phyloP scores from a whole-genome alignment of 2,113 vertebrate genomes.

The Nymphicus hollandicus region DNA sequence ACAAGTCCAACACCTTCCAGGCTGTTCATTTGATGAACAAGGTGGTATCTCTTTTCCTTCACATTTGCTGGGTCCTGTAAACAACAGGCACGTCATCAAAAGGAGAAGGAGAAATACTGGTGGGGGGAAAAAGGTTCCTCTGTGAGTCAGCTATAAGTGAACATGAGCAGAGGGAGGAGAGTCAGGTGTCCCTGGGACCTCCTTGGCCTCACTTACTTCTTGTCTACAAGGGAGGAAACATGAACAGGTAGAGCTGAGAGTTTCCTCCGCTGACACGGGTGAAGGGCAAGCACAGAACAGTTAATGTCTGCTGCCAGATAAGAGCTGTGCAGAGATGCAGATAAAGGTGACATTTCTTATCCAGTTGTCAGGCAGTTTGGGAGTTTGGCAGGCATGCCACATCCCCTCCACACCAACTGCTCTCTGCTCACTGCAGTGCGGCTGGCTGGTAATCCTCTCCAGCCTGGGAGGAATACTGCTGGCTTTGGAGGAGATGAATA shows the following conservation, averaged over 20 bases:
- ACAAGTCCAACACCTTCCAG: background rate
- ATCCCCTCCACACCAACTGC: background rate
- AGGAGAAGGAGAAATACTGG: background rate
- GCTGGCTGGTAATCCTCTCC: background rate
- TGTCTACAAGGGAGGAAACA: background rate
- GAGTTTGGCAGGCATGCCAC: background rate
- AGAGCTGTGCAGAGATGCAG: background rate
- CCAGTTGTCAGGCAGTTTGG: background rate
- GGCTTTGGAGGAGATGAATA: background rate
- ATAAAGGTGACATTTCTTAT: background rate
- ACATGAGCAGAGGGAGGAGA: background rate
- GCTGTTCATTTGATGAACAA: background rate
- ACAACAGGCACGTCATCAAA: background rate
- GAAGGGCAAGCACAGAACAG: background rate
- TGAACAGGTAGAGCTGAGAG: background rate
- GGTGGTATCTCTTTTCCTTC: background rate
- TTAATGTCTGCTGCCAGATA: background rate
- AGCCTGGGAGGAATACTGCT: background rate
- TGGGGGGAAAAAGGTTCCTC: background rate
- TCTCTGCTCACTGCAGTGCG: background rate
- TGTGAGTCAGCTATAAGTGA: constrained; percentile 3
- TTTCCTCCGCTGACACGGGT: background rate
- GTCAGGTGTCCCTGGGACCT: background rate
- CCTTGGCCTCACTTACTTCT: background rate
- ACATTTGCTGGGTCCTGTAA: background rate